These are phyloP conservation scores for Ophioderma brevispina DNA, from an alignment of 35 echinoderm and acorn worm species.

Conservation along the genomic window DNA sequence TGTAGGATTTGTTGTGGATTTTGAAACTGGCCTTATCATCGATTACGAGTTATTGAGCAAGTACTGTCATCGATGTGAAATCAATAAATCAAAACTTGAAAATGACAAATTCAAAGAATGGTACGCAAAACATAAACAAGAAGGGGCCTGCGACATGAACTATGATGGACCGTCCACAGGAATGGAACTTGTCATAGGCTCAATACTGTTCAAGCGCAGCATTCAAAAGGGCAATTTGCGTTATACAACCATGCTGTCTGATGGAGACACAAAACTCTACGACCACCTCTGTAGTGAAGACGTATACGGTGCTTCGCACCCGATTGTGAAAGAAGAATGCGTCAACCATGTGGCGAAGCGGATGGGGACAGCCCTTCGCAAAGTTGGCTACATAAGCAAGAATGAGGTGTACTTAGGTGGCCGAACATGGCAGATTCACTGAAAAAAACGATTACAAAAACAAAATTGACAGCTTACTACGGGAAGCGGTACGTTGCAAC, in stretches of 20 bases:
- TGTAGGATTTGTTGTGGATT: too few species aligned
- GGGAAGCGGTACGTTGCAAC: conserved; percentile 52
- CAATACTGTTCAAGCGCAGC: background rate
- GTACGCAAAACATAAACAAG: background rate
- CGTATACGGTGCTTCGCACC: background rate
- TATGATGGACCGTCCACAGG: background rate
- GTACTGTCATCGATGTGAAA: background rate
- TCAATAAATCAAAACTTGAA: background rate
- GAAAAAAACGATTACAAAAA: conserved; percentile 18
- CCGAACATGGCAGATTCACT: conserved; percentile 18
- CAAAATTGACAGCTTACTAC: conserved; percentile 44
- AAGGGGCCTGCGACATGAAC: background rate
- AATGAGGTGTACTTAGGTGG: conserved; percentile 3
- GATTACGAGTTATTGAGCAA: background rate
- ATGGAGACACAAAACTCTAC: background rate
- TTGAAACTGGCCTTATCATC: background rate
- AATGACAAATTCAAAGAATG: background rate
- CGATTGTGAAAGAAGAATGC: conserved; percentile 30
- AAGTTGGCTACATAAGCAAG: background rate
- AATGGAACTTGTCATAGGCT: background rate
- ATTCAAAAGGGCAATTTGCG: background rate
- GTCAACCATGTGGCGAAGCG: conserved; percentile 52
- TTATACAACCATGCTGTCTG: background rate
- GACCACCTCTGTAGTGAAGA: background rate
- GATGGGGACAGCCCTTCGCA: conserved; percentile 40